Base-by-base conservation (phyloP, 92 coral and sea anemone species). In the Epizoanthus rinbou region DNA sequence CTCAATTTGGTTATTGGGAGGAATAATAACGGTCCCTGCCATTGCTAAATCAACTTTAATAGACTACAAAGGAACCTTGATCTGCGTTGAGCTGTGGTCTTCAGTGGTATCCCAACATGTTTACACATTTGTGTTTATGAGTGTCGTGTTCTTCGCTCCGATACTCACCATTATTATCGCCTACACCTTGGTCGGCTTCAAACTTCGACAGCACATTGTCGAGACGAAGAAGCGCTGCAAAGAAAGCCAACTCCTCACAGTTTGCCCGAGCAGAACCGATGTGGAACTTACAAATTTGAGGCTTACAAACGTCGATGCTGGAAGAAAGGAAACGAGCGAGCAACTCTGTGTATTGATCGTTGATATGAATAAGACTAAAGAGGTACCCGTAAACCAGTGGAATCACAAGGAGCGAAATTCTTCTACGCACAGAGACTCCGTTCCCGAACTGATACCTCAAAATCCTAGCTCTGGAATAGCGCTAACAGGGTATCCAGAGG, bases 91-190 rank as follows among this genome's bases (percentile, higher is more conserved):
- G 21, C 10, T 18, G 2, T 70, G 75, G 75, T 23, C 75, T 3
- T 70, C 75, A 5, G 5, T 2, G 13, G 35, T 8, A 18, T 25
- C 18, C 15, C 19, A 5, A 11, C 75, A 70, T 39, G 23, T 35
- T 70, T 70, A 70, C 75, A 70, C 53, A 1, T 39, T 70, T 15
- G 57, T 70, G 57, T 70, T 70, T n/a, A 53, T 37, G 25, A 35
- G 25, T n/a, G 75, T 70, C 57, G 75, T 8, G 31, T 70, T 41
- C 3, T 13, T 70, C 28, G 45, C 45, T 3, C 75, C 75, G 17
- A 19, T 70, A 19, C 19, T 39, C 75, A 37, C 45, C 5, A 70
- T 70, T 52, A 7, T 70, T 37, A 45, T 25, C 0, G n/a, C 75
- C 24, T 70, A 70, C 75, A 18, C 43, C 3, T 41, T 70, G 18